A percentile compares a stretch with the other conserved stretches of the same genome.
phyloP scores from a whole-genome alignment of 2,113 vertebrate genomes.

The Ia io region DNA sequence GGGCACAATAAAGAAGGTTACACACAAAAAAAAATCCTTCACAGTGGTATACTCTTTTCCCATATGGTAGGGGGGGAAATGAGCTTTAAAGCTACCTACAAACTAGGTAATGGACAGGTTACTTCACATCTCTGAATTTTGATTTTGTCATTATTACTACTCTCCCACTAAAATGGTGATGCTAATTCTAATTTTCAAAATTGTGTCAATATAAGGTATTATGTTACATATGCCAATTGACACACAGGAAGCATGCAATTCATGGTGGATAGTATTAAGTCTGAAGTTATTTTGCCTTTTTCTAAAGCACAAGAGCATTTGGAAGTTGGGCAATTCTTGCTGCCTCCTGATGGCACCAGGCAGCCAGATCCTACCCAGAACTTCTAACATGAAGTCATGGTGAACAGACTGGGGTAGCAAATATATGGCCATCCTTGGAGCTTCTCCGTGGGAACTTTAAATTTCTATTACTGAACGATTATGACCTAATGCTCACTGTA shows the following conservation, averaged over 20 bases:
- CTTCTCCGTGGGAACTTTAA: background rate
- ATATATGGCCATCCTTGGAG: background rate
- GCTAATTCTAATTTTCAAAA: constrained; percentile 10
- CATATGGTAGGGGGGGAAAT: background rate
- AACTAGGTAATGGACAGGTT: background rate
- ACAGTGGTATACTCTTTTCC: background rate
- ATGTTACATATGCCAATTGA: background rate
- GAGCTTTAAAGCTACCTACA: background rate
- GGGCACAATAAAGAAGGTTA: background rate
- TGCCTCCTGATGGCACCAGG: background rate
- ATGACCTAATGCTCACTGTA: background rate
- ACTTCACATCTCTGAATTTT: background rate
- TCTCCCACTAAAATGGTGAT: background rate
- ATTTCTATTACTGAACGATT: background rate
- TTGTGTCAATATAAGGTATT: background rate
- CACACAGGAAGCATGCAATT: background rate
- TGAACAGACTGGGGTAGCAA: background rate
- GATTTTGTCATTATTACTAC: background rate
- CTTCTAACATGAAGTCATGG: background rate
- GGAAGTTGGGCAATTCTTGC: background rate
- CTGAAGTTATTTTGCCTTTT: background rate
- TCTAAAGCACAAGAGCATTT: background rate
- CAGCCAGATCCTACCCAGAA: background rate
- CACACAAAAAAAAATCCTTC: background rate
- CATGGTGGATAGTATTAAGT: background rate